Conservation (phyloP, 2,113 vertebrate genomes). For the Oenanthe oenanthe region DNA sequence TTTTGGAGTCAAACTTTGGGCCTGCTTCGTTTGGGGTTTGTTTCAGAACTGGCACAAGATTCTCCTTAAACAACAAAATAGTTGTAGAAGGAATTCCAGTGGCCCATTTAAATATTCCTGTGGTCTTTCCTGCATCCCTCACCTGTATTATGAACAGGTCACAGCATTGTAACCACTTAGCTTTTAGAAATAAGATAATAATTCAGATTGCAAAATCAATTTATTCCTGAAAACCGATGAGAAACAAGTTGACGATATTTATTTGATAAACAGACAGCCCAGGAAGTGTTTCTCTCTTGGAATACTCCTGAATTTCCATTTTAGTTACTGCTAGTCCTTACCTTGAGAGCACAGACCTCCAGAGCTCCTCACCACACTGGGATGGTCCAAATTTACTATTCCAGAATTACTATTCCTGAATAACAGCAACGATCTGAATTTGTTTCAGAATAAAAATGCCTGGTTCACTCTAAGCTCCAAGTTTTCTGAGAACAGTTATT, state of each 20-base stretch:
- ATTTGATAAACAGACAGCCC: not conserved
- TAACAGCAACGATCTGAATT: not conserved
- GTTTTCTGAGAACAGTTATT: not conserved
- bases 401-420: not conserved
- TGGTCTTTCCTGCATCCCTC: not conserved
- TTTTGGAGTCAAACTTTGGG: too few relatives aligned
- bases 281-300: not conserved
- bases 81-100: not conserved
- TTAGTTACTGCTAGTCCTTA: not conserved
- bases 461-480: not conserved
- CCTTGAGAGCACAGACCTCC: not conserved
- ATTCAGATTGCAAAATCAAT: not conserved
- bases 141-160: not conserved
- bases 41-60: not conserved
- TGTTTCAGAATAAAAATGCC: not conserved
- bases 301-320: fast-evolving
- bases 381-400: not conserved
- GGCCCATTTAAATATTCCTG: not conserved
- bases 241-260: not conserved
- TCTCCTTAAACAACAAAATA: not conserved
- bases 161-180: not conserved
- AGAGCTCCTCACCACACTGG: not conserved
- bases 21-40: not conserved
- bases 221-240: not conserved
- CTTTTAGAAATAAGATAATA: not conserved